Evolutionary conservation across 2,888 invertebrate species (phyloP).

Genomic region (Carterocephalus palaemon): DNA sequence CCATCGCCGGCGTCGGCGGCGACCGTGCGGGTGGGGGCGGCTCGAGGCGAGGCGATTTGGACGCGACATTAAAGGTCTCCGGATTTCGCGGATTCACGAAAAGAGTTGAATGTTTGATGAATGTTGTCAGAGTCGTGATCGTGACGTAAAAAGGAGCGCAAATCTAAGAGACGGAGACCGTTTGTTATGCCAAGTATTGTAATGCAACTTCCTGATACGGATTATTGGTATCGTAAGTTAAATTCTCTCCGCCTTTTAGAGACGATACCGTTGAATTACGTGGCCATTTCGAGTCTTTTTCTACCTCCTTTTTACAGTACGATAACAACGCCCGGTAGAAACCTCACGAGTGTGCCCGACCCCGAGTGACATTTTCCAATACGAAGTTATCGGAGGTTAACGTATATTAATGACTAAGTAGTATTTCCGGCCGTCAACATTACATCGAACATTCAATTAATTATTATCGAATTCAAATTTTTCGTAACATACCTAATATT

Average conservation of each 20-base stretch:
- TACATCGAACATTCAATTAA: constrained; percentile 74
- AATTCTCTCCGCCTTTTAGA: constrained; percentile 1
- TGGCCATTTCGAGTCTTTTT: neutral
- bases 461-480: constrained; percentile 27
- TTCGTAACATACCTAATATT: constrained; percentile 10
- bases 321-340: constrained; percentile 35
- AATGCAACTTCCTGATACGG: neutral
- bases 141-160: constrained; percentile 30
- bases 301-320: constrained; percentile 23
- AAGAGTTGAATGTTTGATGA: constrained; percentile 81
- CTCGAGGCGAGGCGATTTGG: constrained; percentile 43
- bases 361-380: constrained; percentile 12
- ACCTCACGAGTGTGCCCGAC: constrained; percentile 27
- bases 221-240: neutral
- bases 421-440: constrained; percentile 56
- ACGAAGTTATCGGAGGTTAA: constrained; percentile 13
- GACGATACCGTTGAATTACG: neutral
- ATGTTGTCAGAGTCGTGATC: constrained; percentile 53
- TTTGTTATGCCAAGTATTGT: neutral
- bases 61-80: constrained; percentile 54
- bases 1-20: constrained; percentile 21
- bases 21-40: constrained; percentile 15
- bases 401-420: constrained; percentile 1
- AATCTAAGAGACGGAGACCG: constrained; percentile 5
- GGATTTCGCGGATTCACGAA: constrained; percentile 58